Percentiles rank a stretch among this genome's conserved stretches.
Conservation (phyloP, 1,140 invertebrate genomes). For the Drosophila eugracilis region DNA sequence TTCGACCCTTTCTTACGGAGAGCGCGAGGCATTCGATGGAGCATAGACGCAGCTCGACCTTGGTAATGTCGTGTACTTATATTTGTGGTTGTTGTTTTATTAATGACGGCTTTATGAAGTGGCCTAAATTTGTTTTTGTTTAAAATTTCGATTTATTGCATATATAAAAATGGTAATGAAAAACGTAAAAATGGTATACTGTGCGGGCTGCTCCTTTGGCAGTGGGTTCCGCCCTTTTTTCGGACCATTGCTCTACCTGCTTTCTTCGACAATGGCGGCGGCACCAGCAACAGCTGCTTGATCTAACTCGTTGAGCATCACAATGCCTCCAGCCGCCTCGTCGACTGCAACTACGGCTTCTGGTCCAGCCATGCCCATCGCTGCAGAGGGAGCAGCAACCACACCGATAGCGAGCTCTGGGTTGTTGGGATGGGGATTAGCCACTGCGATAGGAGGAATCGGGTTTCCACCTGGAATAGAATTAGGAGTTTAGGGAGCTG, state of each 20-base stretch:
- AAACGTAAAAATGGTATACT: slow-evolving; percentile 71
- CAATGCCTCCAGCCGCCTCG: slow-evolving; percentile 72
- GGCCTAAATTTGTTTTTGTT: slow-evolving; percentile 15
- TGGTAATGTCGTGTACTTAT: slow-evolving; percentile 1
- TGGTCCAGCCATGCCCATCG: slow-evolving; percentile 33
- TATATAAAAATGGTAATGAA: slow-evolving; percentile 69
- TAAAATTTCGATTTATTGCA: slow-evolving; percentile 54
- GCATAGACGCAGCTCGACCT: slow-evolving; percentile 26
- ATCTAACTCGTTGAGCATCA: slow-evolving; percentile 71
- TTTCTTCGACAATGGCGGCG: slow-evolving; percentile 55
- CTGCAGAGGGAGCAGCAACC: slow-evolving; percentile 33
- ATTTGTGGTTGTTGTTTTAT: slow-evolving; percentile 8
- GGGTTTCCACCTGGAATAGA: slow-evolving; percentile 86
- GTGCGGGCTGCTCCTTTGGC: slow-evolving; percentile 59
- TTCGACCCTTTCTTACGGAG: slow-evolving; percentile 61
- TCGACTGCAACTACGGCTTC: slow-evolving; percentile 71
- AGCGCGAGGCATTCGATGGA: slow-evolving; percentile 67
- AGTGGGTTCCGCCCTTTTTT: slow-evolving; percentile 39
- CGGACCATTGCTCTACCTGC: slow-evolving; percentile 35
- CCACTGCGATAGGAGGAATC: slow-evolving; percentile 79
- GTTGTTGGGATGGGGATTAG: slow-evolving; percentile 66
- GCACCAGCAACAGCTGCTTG: slow-evolving; percentile 56
- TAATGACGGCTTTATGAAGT: neutral
- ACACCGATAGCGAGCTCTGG: slow-evolving; percentile 39
- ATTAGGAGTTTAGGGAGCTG: neutral